Evolutionary conservation across 64 coral and sea anemone genomes (phyloP).

Genomic region (Actinia equina): DNA sequence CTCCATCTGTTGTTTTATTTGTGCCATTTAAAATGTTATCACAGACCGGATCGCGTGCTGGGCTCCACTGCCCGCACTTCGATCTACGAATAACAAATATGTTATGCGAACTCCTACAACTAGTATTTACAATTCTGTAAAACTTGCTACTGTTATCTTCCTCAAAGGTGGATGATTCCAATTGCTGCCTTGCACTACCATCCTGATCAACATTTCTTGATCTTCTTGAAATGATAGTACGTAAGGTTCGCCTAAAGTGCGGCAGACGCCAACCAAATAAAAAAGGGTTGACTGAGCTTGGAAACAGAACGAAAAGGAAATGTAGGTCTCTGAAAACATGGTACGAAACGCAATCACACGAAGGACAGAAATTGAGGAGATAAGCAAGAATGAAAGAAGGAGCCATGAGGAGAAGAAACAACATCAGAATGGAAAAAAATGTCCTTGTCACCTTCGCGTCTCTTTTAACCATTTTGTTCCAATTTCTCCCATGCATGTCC

Average conservation of each 20-base stretch:
- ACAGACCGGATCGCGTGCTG: background rate
- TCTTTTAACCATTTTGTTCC: slow-evolving; percentile 18
- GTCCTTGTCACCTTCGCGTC: slow-evolving; percentile 24
- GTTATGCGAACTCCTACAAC: background rate
- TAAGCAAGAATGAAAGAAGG: slow-evolving; percentile 43
- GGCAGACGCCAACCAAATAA: slow-evolving; percentile 37
- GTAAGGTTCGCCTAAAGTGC: slow-evolving; percentile 37
- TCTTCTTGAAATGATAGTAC: background rate
- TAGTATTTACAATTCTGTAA: background rate
- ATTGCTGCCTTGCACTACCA: slow-evolving; percentile 5
- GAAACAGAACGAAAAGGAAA: slow-evolving; percentile 44
- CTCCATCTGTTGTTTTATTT: background rate
- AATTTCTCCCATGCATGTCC: background rate
- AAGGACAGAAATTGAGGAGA: slow-evolving; percentile 38
- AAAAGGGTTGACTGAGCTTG: slow-evolving; percentile 56
- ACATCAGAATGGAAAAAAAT: slow-evolving; percentile 26
- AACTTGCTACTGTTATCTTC: background rate
- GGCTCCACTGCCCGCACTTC: background rate
- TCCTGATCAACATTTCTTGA: background rate
- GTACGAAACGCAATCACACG: slow-evolving; percentile 17
- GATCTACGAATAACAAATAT: background rate
- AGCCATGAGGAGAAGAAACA: slow-evolving; percentile 31
- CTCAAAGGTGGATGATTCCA: background rate
- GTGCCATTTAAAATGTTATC: background rate
- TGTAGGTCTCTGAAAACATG: slow-evolving; percentile 52